Evolutionary conservation across 1,140 invertebrate genomes (phyloP).

Genomic region (Campoletis sonorensis): DNA sequence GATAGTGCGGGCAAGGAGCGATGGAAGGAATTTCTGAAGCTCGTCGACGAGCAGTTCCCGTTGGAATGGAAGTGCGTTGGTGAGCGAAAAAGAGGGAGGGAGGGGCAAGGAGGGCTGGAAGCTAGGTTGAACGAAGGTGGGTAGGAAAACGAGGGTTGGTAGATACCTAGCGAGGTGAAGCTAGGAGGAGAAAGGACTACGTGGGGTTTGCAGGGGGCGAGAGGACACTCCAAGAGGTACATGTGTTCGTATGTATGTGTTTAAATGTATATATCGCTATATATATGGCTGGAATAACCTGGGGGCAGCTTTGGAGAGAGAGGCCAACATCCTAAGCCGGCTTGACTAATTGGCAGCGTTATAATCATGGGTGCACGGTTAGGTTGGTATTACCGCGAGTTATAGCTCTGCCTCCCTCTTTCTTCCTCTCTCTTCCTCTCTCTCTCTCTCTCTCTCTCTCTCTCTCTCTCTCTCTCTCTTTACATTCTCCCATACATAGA

Average conservation of each 20-base stretch:
- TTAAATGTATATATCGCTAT: neutral
- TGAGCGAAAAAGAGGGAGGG: no score
- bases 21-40: neutral
- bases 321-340: slow-evolving; percentile 74
- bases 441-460: slow-evolving; percentile 25
- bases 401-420: slow-evolving; percentile 68
- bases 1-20: neutral
- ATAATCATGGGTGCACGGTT: slow-evolving; percentile 77
- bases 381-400: slow-evolving; percentile 77
- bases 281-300: slow-evolving; percentile 36
- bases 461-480: neutral
- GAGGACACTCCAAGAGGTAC: slow-evolving; percentile 41
- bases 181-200: neutral
- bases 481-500: no score
- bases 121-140: neutral
- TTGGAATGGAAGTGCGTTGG: neutral
- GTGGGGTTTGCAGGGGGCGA: neutral
- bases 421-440: slow-evolving; percentile 40
- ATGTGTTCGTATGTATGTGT: neutral
- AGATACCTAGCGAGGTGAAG: neutral
- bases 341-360: slow-evolving; percentile 77
- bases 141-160: neutral
- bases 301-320: slow-evolving; percentile 31
- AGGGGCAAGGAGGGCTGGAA: neutral
- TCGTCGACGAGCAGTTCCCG: neutral